phyloP scores from a whole-genome alignment of 92 coral and sea anemone species.

The Parazoanthus darwini region DNA sequence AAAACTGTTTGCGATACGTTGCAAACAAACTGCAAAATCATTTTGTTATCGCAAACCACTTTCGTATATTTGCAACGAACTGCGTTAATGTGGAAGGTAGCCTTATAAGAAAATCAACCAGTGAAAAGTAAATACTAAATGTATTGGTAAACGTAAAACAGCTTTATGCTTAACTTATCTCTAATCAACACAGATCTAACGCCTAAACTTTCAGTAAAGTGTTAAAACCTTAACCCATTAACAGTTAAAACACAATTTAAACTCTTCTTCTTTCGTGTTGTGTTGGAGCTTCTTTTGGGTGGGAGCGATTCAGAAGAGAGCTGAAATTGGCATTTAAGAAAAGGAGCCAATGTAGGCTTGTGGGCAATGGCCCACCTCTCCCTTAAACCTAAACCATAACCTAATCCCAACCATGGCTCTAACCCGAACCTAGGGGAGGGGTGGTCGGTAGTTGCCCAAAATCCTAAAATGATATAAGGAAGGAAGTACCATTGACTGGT shows the following conservation, averaged over 20 bases:
- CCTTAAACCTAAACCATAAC: no score
- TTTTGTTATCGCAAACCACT: neutral
- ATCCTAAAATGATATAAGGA: no score
- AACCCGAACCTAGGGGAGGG: no score
- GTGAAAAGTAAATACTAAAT: neutral
- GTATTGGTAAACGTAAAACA: neutral
- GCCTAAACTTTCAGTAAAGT: neutral
- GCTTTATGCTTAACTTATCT: neutral
- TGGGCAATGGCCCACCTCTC: no score
- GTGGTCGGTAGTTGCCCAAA: no score
- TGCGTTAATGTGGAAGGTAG: neutral
- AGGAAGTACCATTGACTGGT: neutral
- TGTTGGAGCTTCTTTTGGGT: neutral
- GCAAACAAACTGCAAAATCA: no score
- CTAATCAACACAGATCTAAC: neutral
- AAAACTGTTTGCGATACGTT: neutral
- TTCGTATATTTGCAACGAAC: neutral
- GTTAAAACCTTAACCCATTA: no score
- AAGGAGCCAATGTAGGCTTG: no score
- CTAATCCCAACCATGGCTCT: no score
- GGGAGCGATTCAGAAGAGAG: neutral
- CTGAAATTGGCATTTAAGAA: neutral
- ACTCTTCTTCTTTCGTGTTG: neutral
- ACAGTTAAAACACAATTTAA: neutral
- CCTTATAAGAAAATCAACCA: neutral